Evolutionary conservation across 2,113 vertebrate genomes (phyloP).

Genomic region (Polyodon spathula): DNA sequence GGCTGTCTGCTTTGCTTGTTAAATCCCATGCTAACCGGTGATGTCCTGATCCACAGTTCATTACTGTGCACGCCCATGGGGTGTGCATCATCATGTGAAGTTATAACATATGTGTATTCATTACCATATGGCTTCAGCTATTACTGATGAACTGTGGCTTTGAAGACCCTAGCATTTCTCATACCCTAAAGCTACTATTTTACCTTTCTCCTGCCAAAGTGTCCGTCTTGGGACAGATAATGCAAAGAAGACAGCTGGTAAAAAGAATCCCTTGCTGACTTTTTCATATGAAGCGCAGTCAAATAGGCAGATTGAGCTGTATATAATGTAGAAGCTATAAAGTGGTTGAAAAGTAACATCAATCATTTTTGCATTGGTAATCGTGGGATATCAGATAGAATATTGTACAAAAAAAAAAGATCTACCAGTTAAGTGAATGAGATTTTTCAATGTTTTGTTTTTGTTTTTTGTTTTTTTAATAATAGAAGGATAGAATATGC

Average conservation of each 20-base stretch:
- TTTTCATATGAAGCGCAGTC: slow-evolving; percentile 21
- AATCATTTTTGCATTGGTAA: slow-evolving; percentile 11
- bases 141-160: slow-evolving; percentile 33
- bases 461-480: no score
- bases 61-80: slow-evolving; percentile 26
- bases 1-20: slow-evolving; percentile 26
- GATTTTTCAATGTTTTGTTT: background rate
- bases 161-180: slow-evolving; percentile 15
- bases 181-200: slow-evolving; percentile 15
- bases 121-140: slow-evolving; percentile 41
- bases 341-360: slow-evolving; percentile 8
- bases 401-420: background rate
- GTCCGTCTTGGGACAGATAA: slow-evolving; percentile 39
- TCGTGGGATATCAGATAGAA: background rate
- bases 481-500: no score
- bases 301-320: slow-evolving; percentile 37
- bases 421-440: background rate
- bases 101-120: slow-evolving; percentile 36
- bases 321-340: slow-evolving; percentile 23
- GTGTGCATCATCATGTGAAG: slow-evolving; percentile 28
- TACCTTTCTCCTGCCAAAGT: slow-evolving; percentile 23
- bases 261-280: slow-evolving; percentile 13
- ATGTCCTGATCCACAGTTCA: slow-evolving; percentile 26
- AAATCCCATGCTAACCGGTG: slow-evolving; percentile 20
- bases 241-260: slow-evolving; percentile 43